These are phyloP conservation scores for Eptesicus fuscus DNA, from an alignment of 2,113 vertebrate species.

Conservation along the genomic window DNA sequence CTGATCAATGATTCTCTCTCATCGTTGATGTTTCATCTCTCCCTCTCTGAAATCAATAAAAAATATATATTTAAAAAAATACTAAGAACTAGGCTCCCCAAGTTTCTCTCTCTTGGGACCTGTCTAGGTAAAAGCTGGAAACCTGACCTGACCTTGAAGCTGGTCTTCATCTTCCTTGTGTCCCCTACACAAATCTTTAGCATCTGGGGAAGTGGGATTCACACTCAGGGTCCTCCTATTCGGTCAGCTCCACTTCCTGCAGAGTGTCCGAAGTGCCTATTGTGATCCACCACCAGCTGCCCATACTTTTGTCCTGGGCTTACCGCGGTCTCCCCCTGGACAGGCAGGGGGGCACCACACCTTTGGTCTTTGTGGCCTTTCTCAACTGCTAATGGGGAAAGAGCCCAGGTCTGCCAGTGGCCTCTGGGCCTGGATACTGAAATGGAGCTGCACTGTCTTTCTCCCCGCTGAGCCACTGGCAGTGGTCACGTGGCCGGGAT, in stretches of 20 bases:
- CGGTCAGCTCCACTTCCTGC: background rate
- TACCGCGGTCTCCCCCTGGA: background rate
- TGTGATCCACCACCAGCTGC: background rate
- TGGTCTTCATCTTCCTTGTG: background rate
- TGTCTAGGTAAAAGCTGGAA: background rate
- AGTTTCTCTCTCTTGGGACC: background rate
- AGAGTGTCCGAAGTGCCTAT: accelerated
- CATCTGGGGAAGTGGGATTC: accelerated
- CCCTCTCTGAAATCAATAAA: background rate
- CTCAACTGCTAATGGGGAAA: background rate
- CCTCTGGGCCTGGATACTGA: too few species aligned
- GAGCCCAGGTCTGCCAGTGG: too few species aligned
- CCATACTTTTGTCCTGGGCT: conserved; percentile 34
- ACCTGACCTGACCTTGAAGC: background rate
- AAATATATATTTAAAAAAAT: too few species aligned
- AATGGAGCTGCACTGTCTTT: too few species aligned
- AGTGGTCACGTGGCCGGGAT: background rate
- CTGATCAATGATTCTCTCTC: too few species aligned
- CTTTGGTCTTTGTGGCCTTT: background rate
- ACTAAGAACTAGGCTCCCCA: background rate
- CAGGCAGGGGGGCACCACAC: background rate
- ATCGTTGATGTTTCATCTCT: too few species aligned
- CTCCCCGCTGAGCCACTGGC: too few species aligned
- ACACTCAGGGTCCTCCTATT: background rate
- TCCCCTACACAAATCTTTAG: background rate